Evolutionary conservation across 2,113 vertebrate species (phyloP), one percentile per base, ranked within the genome.

Genomic region (Potamarius usumacintae): DNA sequence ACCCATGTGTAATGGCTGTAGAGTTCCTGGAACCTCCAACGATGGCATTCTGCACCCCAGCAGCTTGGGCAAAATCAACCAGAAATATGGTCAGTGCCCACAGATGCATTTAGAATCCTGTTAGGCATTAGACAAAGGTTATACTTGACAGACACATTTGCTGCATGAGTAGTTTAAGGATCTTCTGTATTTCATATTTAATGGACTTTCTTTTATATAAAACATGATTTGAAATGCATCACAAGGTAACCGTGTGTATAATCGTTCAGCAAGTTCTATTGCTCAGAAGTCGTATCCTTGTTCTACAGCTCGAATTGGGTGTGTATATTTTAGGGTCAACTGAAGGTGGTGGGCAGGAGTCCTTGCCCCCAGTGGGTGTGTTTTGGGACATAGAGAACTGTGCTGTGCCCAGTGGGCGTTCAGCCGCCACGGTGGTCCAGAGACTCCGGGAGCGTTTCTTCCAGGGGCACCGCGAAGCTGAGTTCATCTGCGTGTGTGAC

Each of bases 301-400:
- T 81, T 18, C 22, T 4, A 8, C 10, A 4, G 18, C 9, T 81
- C 4, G 60, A 20, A 82, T 22, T 22, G 2, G 2, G 8, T 86
- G 20, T 69, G 57, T 86, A 7, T 74, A 6, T 63, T 27, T 88
- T 88, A 99, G 98, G 97, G 20, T 96, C 97, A 85, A 94, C 96
- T 0, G 98, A 99, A 89, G 94, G 94, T 85, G 90, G 93, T 34
- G 92, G 96, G 67, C 95, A 97, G 88, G 98, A 99, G 90, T 97
- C 97, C 69, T 94, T 98, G 74, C 97, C 98, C 55, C 98, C 98
- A 0, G 97, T 99, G 15, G 98, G 98, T 58, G 98, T 99, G 80
- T 99, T 99, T 91, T 99, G 98, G 98, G 98, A 99, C 92, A 99
- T 99, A 82, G 98, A 99, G 89, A 99, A 99, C 92, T 99, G 98